Evolutionary conservation across 1,140 invertebrate species (phyloP).

Genomic region (Globodera ellingtonae): DNA sequence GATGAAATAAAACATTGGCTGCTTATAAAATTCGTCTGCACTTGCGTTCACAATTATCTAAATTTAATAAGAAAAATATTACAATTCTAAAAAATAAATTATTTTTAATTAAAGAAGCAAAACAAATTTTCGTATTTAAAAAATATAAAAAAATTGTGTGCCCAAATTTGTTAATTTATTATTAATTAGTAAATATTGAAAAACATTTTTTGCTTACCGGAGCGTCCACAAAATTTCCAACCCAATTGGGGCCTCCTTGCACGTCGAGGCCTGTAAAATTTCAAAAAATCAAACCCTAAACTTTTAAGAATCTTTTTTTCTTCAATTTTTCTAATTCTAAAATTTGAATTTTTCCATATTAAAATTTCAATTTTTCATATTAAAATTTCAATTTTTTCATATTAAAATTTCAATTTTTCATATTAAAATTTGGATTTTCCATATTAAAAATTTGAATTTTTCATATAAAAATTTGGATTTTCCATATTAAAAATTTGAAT

Average conservation of each 20-base stretch:
- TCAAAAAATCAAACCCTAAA: neutral
- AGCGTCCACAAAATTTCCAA: conserved; percentile 76
- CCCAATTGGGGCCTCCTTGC: conserved; percentile 77
- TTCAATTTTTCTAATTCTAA: no score
- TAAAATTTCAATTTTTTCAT: no score
- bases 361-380: no score
- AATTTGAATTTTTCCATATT: no score
- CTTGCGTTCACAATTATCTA: conserved; percentile 75
- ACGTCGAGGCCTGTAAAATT: conserved; percentile 12
- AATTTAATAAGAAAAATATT: neutral
- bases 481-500: no score
- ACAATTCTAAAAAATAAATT: no score
- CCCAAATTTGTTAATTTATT: neutral
- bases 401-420: no score
- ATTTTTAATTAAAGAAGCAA: no score
- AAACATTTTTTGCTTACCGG: conserved; percentile 62
- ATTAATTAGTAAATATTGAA: neutral
- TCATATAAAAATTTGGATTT: no score
- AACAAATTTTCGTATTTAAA: neutral
- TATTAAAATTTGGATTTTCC: no score
- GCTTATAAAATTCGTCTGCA: conserved; percentile 78
- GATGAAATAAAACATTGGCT: conserved; percentile 83
- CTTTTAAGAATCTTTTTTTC: neutral
- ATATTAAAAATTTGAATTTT: no score
- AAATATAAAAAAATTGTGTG: no score